Evolutionary conservation across 2,888 invertebrate genomes (phyloP), one percentile per base, ranked within the genome.

Genomic region (Cantharis nigra): DNA sequence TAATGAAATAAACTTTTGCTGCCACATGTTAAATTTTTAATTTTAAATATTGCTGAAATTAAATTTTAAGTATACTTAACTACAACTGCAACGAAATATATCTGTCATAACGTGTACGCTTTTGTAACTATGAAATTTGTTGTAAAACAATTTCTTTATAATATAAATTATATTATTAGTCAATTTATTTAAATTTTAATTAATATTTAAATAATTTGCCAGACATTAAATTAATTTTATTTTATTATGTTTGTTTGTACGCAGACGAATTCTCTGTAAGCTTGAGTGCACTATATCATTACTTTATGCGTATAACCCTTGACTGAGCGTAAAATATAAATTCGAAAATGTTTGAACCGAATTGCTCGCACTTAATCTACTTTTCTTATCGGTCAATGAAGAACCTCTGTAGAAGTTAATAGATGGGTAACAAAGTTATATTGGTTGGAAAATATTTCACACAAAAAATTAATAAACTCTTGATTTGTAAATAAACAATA

Each of bases 1-100:
- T 71, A 62, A 49, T 62, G 71, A 71, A 73, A 74, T 75, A 71
- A 75, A 75, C 65, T 75, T 75, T 75, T 71, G 75, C 63, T 75
- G 70, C 65, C 65, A 67, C 75, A 71, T 71, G 71, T 71, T 75
- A 33, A 64, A 75, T 74, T 74, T 74, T 74, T 74, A 74, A 75
- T 65, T 70, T 71, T 62, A 65, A 70, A 71, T 70, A n/a, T 33
- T 75, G 49, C 65, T 20, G n/a, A 67, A 67, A 67, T 67, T 67
- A 67, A 67, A 67, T 67, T 67, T 67, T 67, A 67, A 67, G 65
- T 67, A 67, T 26, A 23, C 49, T 49, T 49, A n/a, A 67, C 65
- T 23, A 23, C 23, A 67, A 67, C 65, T n/a, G 23, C 23, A 67
- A 67, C n/a, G 23, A 67, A 67, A 67, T 26, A 67, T 67, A 67